Evolutionary conservation across 35 echinoderm and acorn worm species (phyloP).

Genomic region (Hemicentrotus pulcherrimus): DNA sequence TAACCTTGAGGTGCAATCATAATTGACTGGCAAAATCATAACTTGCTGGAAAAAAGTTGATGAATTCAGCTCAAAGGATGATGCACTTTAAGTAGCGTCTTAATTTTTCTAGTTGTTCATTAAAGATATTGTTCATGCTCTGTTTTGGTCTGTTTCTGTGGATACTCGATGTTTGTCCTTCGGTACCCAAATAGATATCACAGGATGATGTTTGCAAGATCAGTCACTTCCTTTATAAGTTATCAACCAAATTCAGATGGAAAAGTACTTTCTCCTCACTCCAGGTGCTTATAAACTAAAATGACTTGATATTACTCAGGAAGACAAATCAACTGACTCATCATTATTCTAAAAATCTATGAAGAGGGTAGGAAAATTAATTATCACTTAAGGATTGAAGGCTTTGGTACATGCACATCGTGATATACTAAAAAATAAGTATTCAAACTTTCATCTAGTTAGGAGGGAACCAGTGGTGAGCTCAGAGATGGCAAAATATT

Average conservation of each 20-base stretch:
- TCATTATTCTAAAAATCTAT: not conserved
- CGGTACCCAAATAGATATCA: not conserved
- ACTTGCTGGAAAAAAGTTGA: not conserved
- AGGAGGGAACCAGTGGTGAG: not conserved
- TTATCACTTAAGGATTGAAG: not conserved
- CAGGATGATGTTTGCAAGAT: not conserved
- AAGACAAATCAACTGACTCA: not conserved
- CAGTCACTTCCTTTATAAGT: not conserved
- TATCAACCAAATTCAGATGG: not conserved
- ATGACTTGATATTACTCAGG: slow-evolving; percentile 3
- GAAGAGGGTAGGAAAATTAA: not conserved
- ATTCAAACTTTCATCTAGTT: not conserved
- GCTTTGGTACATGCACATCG: not conserved
- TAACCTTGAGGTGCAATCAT: slow-evolving; percentile 10
- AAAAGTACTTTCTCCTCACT: not conserved
- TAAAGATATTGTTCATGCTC: not conserved
- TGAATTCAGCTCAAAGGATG: not conserved
- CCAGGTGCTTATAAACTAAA: not conserved
- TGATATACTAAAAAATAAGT: not conserved
- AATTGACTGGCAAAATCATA: slow-evolving; percentile 4
- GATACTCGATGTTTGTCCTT: not conserved
- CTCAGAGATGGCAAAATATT: not conserved
- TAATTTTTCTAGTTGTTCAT: not conserved
- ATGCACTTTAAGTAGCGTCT: not conserved
- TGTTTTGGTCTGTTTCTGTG: slow-evolving; percentile 3